Evolutionary conservation across 2,113 vertebrate genomes (phyloP).

Genomic region (Rallus limicola): DNA sequence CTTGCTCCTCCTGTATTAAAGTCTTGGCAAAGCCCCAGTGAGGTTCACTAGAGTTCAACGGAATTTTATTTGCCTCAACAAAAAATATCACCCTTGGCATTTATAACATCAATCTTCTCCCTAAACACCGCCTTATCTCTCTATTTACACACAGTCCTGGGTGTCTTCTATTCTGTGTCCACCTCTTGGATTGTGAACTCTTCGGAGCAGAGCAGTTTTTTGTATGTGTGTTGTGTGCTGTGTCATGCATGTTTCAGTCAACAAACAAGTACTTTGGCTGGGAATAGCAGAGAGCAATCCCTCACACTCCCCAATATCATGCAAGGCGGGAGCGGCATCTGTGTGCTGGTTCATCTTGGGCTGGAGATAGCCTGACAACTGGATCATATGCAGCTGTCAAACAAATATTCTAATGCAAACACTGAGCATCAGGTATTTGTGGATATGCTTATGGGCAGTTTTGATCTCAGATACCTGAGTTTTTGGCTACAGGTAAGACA

Average conservation of each 20-base stretch:
- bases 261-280: not conserved
- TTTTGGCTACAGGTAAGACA: not conserved
- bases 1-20: not conserved
- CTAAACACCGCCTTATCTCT: not conserved
- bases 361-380: not conserved
- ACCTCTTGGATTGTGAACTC: not conserved
- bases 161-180: not conserved
- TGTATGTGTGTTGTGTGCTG: not conserved
- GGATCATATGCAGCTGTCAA: not conserved
- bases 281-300: not conserved
- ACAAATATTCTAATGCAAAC: not conserved
- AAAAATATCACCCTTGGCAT: conserved; percentile 8
- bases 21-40: not conserved
- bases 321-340: not conserved
- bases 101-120: not conserved
- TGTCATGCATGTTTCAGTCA: not conserved
- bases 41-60: not conserved
- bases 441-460: not conserved
- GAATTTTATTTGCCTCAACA: not conserved
- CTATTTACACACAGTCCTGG: not conserved
- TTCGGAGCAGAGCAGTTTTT: not conserved
- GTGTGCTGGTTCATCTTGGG: not conserved
- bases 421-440: fast-evolving
- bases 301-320: not conserved
- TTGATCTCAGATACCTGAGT: not conserved